Evolutionary conservation across 2,888 invertebrate genomes (phyloP).

Genomic region (Drosophila nigritarsus): DNA sequence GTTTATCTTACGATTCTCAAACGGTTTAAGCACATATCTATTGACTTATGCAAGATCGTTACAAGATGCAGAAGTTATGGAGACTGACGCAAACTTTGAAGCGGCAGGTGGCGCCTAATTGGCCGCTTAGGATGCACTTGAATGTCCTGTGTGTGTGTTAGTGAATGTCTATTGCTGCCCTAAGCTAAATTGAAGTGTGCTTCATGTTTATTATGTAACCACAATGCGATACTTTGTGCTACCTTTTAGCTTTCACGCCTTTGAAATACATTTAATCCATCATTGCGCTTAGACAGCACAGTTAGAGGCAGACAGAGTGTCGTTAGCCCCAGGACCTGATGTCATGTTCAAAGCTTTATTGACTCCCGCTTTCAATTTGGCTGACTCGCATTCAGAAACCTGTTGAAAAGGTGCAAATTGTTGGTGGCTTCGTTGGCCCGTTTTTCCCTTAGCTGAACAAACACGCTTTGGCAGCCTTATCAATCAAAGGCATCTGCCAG

Average conservation of each 20-base stretch:
- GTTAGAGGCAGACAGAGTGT: slow-evolving; percentile 23
- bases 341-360: slow-evolving; percentile 69
- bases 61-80: no score
- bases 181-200: slow-evolving; percentile 76
- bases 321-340: slow-evolving; percentile 35
- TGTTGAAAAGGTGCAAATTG: slow-evolving; percentile 79
- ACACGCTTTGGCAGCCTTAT: slow-evolving; percentile 79
- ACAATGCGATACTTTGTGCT: slow-evolving; percentile 74
- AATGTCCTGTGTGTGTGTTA: slow-evolving; percentile 20
- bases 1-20: no score
- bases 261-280: slow-evolving; percentile 81
- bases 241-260: slow-evolving; percentile 80
- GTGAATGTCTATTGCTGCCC: slow-evolving; percentile 14
- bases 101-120: no score
- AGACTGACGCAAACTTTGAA: no score
- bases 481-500: slow-evolving; percentile 73
- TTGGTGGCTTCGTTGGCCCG: slow-evolving; percentile 45
- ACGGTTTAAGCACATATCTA: no score
- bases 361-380: slow-evolving; percentile 77
- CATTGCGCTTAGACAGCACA: slow-evolving; percentile 56
- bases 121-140: no score
- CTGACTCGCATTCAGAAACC: slow-evolving; percentile 58
- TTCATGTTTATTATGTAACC: slow-evolving; percentile 73
- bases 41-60: no score
- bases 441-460: slow-evolving; percentile 53